Evolutionary conservation across 1,140 invertebrate genomes (phyloP).

Genomic region (Meloidogyne exigua): DNA sequence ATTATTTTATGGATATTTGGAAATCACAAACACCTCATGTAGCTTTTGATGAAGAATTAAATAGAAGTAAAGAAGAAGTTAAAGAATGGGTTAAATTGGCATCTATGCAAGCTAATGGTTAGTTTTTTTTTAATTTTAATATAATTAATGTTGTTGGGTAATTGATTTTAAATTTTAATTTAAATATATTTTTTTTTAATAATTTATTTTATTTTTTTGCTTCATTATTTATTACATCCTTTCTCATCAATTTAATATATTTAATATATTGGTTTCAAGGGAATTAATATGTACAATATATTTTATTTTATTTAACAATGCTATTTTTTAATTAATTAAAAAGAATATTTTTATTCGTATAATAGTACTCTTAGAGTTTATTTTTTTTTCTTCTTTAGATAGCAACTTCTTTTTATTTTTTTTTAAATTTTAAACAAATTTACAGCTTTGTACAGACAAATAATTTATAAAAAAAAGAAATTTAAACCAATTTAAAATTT

Average conservation of each 20-base stretch:
- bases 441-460: too few species aligned
- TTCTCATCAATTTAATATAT: not conserved
- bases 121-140: not conserved
- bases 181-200: too few species aligned
- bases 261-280: not conserved
- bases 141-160: not conserved
- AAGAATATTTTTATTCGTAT: not conserved
- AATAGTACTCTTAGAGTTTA: not conserved
- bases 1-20: conserved; percentile 55
- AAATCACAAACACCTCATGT: conserved; percentile 49
- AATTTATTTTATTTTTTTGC: not conserved
- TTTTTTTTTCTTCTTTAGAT: conserved; percentile 15
- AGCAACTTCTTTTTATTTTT: too few species aligned
- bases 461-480: too few species aligned
- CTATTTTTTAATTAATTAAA: not conserved
- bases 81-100: conserved; percentile 56
- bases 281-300: not conserved
- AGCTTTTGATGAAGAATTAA: conserved; percentile 60
- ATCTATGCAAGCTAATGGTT: conserved; percentile 53
- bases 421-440: too few species aligned
- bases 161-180: too few species aligned
- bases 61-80: conserved; percentile 42
- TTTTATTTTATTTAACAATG: not conserved
- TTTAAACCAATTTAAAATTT: too few species aligned
- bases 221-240: not conserved